A percentile compares a stretch with the other conserved stretches of the same genome.
Conservation (phyloP, 2,113 vertebrate genomes). For the Isichthys henryi region DNA sequence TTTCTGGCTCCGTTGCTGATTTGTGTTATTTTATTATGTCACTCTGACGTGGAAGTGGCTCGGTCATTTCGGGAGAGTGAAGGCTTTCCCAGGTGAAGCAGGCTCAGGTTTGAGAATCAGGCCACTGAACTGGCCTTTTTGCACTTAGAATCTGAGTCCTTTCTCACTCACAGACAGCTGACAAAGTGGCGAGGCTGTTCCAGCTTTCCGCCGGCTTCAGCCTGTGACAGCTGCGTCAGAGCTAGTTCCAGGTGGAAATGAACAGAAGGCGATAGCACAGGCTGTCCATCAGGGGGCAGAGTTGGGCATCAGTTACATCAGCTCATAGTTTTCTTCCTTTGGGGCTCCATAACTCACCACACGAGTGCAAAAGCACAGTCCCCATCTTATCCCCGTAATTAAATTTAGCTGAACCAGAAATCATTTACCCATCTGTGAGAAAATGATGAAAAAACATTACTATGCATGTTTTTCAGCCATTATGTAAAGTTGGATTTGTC, state of each 20-base stretch:
- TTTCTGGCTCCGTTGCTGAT: not conserved
- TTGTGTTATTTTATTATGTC: not conserved
- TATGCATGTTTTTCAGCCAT: not conserved
- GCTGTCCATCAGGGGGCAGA: conserved; percentile 4
- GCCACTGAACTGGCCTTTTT: not conserved
- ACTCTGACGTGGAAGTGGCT: not conserved
- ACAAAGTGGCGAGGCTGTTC: not conserved
- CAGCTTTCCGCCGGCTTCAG: not conserved
- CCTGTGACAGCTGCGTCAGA: not conserved
- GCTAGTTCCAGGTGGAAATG: not conserved
- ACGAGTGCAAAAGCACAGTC: not conserved
- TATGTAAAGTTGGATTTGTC: not conserved
- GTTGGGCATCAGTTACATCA: not conserved
- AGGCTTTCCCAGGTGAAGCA: not conserved
- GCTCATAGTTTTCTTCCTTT: not conserved
- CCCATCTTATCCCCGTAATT: not conserved
- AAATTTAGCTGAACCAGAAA: not conserved
- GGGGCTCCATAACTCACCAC: not conserved
- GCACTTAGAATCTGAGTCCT: not conserved
- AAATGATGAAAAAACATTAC: not conserved
- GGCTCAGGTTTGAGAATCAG: not conserved
- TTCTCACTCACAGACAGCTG: not conserved
- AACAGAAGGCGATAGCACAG: not conserved
- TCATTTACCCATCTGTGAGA: not conserved
- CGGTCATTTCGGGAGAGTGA: not conserved